Evolutionary conservation across 92 coral and sea anemone species (phyloP).

Genomic region (Parazoanthus swiftii): DNA sequence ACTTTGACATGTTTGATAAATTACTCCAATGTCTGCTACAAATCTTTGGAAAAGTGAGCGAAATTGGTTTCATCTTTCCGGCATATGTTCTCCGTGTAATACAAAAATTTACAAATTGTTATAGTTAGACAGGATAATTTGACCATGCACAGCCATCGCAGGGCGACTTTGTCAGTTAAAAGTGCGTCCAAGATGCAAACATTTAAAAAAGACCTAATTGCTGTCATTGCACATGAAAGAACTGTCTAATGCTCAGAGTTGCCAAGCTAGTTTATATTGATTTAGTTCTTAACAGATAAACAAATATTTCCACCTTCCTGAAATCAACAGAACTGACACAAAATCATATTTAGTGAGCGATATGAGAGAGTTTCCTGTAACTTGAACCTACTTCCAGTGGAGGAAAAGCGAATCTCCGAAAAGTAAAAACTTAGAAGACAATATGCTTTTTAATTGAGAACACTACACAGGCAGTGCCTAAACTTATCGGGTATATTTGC

Average conservation of each 20-base stretch:
- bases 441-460: too few species aligned
- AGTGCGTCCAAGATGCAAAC: not conserved
- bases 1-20: slow-evolving; percentile 16
- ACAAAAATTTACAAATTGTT: not conserved
- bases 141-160: too few species aligned
- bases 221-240: not conserved
- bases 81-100: slow-evolving; percentile 2
- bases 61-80: slow-evolving; percentile 19
- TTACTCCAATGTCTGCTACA: not conserved
- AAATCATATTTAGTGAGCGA: not conserved
- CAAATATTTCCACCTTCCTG: slow-evolving; percentile 9
- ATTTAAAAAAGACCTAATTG: not conserved
- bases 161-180: not conserved
- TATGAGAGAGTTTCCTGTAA: slow-evolving; percentile 8
- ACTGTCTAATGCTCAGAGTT: not conserved
- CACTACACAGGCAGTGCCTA: too few species aligned
- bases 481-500: not conserved
- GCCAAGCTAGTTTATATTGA: slow-evolving; percentile 25
- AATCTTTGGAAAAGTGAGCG: not conserved
- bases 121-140: not conserved
- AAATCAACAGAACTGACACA: slow-evolving; percentile 16
- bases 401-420: not conserved
- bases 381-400: not conserved
- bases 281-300: slow-evolving; percentile 15
- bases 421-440: not conserved